Evolutionary conservation across 30 jellyfish, hydroid and myxozoan species (phyloP), one percentile per base, ranked within the genome.

Genomic region (Haliclystus octoradiatus): DNA sequence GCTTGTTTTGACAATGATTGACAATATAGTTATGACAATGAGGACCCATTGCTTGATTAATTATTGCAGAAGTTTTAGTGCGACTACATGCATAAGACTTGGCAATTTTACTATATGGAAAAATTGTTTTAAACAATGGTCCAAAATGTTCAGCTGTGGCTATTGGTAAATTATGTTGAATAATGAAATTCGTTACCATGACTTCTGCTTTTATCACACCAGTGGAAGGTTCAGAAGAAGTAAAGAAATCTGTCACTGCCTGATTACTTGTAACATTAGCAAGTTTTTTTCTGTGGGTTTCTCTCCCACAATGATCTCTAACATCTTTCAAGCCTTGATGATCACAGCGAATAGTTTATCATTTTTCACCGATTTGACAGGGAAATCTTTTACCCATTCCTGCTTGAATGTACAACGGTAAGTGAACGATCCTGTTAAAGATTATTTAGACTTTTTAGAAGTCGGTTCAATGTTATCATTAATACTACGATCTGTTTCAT

Each of bases 291-390:
- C 49, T 76, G 33, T 66, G 81, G 33, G 47, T 22, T 49, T 68
- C 67, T 19, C 65, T 52, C 47, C 64, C 31, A 47, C 91, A 73
- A 61, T 72, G 93, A 34, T 73, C 72, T n/a, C n/a, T 23, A 27
- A 81, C 77, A 65, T 81, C 94, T 52, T 52, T 75, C 14, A 81
- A 50, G 2, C 94, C 94, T 51, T 73, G 92, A 47, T 81, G 84
- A 65, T 61, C 62, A 63, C 94, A 74, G 61, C 68, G 50, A 9
- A 81, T 30, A 2, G 57, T 51, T 14, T 12, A 65, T 65, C 69
- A 28, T 26, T 19, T 33, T 30, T 30, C 22, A 62, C 74, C 25
- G 68, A 75, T 26, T 49, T 29, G 40, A 72, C 63, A 72, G 88
- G 88, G 52, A 65, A 67, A 28, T 76, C 77, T 30, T 52, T 50